phyloP scores from a whole-genome alignment of 1,140 invertebrate genomes.

The Aphaenogaster rudis region DNA sequence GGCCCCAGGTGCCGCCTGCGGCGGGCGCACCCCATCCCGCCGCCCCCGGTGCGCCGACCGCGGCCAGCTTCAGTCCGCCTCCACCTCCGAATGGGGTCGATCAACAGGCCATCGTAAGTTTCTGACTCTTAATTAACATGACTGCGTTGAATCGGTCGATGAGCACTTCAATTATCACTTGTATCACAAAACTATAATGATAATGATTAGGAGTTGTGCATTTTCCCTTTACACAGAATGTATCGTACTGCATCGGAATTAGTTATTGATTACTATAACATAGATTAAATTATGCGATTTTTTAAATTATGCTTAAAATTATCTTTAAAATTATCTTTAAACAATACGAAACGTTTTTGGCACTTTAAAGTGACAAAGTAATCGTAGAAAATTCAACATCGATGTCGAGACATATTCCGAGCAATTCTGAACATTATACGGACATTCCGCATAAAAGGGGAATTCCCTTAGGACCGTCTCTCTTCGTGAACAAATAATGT shows the following conservation, averaged over 20 bases:
- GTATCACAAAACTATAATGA: neutral
- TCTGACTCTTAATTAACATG: conserved; percentile 16
- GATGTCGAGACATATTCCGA: neutral
- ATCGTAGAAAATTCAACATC: neutral
- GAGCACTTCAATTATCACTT: conserved; percentile 17
- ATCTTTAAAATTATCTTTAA: neutral
- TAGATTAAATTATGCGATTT: neutral
- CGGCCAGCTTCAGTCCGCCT: conserved; percentile 84
- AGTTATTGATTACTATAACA: neutral
- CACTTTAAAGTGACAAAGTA: neutral
- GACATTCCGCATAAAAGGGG: neutral
- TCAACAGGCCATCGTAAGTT: conserved; percentile 85
- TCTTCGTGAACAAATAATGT: conserved; percentile 37
- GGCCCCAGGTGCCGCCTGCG: conserved; percentile 81
- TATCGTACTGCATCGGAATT: neutral
- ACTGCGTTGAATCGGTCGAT: neutral
- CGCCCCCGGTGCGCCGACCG: conserved; percentile 81
- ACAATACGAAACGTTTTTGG: neutral
- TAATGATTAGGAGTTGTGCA: neutral
- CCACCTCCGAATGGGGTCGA: conserved; percentile 85
- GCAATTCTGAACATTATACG: neutral
- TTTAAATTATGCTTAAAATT: neutral
- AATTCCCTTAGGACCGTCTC: neutral
- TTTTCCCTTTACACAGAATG: neutral
- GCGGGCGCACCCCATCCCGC: conserved; percentile 80